Evolutionary conservation across 2,797 vertebrate species (phyloP), one percentile per base, ranked within the genome.

Genomic region (Darevskia mixta): DNA sequence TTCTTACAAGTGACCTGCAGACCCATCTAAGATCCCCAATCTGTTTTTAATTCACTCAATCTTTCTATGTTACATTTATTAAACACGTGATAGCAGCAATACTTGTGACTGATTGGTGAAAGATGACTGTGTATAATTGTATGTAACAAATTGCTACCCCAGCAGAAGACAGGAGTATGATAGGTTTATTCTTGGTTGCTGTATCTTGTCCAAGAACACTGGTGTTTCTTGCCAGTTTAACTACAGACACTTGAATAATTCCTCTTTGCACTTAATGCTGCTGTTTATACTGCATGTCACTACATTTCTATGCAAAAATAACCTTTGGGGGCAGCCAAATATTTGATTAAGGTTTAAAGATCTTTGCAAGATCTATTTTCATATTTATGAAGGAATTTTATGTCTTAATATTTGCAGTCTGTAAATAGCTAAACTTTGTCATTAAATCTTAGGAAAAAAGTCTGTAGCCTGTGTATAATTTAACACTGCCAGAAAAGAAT

Each of bases 241-340:
- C 95, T 96, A 95, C 93, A 95, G 96, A 97, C 97, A 98, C 97
- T 97, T 97, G 97, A 97, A 97, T 96, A 96, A 96, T 96, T 97
- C 95, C 95, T 96, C 93, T 97, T 97, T 97, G 97, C 97, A 97
- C 97, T 97, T 97, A 96, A 94, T 93, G 92, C 95, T 95, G 13
- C 91, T 89, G 95, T 96, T 96, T 96, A 95, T 96, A 96, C 95
- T 96, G 96, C 92, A 95, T 95, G 91, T 98, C 97, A 98, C 97
- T 98, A 98, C 98, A 98, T 98, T 98, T 98, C 98, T 99, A 99
- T 98, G 98, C 98, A 99, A 97, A 94, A 94, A 94, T 96, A 96
- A 95, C 90, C 79, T 96, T 95, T 95, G 87, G 88, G 92, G 93
- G 95, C 95, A 95, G 95, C 95, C 93, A 97, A 96, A 96, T 96